Evolutionary conservation across 53 echinoderm and acorn worm genomes (phyloP), one percentile per base, ranked within the genome.

Genomic region (Pentamera pediparva): DNA sequence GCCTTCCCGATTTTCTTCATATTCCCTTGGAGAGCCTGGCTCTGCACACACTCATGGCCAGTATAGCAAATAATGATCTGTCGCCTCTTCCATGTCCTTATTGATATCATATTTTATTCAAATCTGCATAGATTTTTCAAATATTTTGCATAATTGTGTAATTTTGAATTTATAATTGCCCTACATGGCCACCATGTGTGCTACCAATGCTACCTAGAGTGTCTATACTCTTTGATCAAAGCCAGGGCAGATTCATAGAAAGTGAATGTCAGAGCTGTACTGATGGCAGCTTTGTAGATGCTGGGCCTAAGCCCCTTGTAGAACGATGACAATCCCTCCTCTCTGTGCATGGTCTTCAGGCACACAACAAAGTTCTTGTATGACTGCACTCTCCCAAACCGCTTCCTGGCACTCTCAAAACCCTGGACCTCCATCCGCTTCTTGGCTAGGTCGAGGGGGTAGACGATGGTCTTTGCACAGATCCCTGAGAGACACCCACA

Each of bases 351-450:
- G 4, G 58, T 62, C n/a, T 74, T 38, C 40, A 79, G 56, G 39
- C 98, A 98, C 65, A 89, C 74, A 19, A 70, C 51, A 37, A 92
- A 59, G 33, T 82, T 79, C 22, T 73, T 39, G 59, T 89, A 87
- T 21, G 17, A 64, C 31, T 56, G 80, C 11, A 86, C 82, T 50
- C 69, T 85, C 35, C 98, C 98, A 39, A 98, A 98, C 36, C 61
- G 59, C 19, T 48, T 80, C 32, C 98, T 88, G 1, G 98, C 98
- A 67, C 89, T 82, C 35, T 91, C 98, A 58, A 98, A 98, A 2
- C 98, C 98, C 58, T 89, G 89, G 8, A 98, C 84, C 53, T 98
- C 89, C 0, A 98, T 83, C 6, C 98, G 74, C 45, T 98, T 98
- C 84, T 98, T 98, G 78, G 92, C 35, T 15, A 98, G 58, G 56